Percentiles rank a stretch among this genome's conserved stretches.
Evolutionary conservation across 2,797 vertebrate genomes (phyloP).

Genomic region (Anas bahamensis): DNA sequence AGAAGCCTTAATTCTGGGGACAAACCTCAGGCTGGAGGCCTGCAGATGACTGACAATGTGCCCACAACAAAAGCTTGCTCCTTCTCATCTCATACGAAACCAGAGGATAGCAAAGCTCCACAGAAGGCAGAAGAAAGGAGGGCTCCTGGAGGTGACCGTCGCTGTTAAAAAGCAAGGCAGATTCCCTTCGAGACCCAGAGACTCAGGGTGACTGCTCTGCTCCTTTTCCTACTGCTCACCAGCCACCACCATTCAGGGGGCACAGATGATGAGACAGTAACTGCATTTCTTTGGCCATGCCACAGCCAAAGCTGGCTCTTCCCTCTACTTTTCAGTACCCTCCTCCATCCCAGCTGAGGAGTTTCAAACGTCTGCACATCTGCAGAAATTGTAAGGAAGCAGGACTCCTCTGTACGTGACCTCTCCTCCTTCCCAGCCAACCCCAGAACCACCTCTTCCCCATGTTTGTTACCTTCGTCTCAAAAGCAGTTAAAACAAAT

Average conservation of each 20-base stretch:
- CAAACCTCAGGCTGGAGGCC: background rate
- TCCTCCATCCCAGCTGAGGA: background rate
- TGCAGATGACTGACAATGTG: background rate
- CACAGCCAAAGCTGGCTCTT: background rate
- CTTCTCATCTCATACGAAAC: background rate
- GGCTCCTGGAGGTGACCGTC: background rate
- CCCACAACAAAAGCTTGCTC: background rate
- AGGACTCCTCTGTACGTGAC: background rate
- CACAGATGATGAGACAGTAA: background rate
- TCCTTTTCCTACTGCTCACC: background rate
- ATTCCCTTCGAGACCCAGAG: background rate
- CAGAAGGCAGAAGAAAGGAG: background rate
- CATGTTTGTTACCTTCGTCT: background rate
- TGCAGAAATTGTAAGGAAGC: background rate
- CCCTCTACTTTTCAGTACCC: background rate
- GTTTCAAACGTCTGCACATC: background rate
- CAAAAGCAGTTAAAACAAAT: background rate
- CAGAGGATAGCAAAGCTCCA: background rate
- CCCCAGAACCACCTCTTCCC: background rate
- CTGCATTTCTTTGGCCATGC: background rate
- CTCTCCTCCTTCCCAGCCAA: background rate
- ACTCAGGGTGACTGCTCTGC: background rate
- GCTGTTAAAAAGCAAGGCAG: background rate
- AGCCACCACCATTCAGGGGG: background rate
- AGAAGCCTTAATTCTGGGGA: background rate